Base-by-base conservation (phyloP, 2,888 invertebrate genomes). In the Anoncus sp. region DNA sequence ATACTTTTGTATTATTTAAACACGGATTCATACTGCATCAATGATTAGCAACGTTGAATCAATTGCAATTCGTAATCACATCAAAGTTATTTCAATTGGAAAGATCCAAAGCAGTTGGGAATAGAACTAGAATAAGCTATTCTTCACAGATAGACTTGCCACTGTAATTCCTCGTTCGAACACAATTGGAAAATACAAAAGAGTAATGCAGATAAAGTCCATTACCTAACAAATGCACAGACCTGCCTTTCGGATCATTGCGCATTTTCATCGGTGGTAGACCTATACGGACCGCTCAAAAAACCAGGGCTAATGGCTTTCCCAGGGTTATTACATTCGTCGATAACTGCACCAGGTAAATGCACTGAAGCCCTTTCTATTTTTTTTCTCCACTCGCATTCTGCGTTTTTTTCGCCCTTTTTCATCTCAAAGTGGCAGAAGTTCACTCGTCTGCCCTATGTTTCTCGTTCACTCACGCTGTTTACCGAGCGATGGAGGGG, bases 311-410 rank as follows among this genome's bases (percentile, higher is more conserved):
- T n/a, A n/a, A n/a, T n/a, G n/a, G n/a, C n/a, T n/a, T n/a, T n/a
- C n/a, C n/a, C n/a, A 67, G 38, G 71, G 73, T 85, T 85, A 85
- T 85, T 85, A 84, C 81, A 83, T 84, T 82, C 76, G 74, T 57
- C 62, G 75, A 57, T 63, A 69, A 60, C 55, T 27, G 38, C 38
- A 12, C n/a, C n/a, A 66, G 53, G 22, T 22, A 60, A 65, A 66
- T 43, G 62, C 38, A 65, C 40, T 20, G 55, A 31, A 66, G 45
- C 22, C 66, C 62, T 55, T n/a, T 59, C 59, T 57, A 51, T 65
- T 43, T 60, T 45, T 43, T 31, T 38, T 70, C 40, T 69, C 20
- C 20, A 20, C 71, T 53, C 62, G 14, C 20, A 20, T 24, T 47
- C 40, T 55, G 18, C 47, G 22, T 35, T 55, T 45, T 49, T 38